phyloP scores from a whole-genome alignment of 1,140 invertebrate genomes.

The Aphidius gifuensis region DNA sequence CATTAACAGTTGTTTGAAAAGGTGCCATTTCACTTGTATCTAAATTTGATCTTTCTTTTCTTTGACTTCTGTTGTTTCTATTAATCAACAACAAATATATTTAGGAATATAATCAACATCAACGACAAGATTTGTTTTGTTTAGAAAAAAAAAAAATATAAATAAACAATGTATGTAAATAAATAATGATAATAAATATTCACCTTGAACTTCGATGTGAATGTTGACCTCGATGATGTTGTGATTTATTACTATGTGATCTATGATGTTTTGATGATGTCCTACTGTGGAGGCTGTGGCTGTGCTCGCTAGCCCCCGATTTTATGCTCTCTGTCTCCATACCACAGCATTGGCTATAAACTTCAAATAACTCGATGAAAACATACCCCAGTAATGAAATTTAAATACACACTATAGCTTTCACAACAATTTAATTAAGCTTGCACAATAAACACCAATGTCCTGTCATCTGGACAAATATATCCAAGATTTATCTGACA shows the following conservation, averaged over 20 bases:
- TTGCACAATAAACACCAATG: too few relatives aligned
- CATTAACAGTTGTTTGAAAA: conserved; percentile 76
- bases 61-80: conserved; percentile 48
- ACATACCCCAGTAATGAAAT: conserved; percentile 30
- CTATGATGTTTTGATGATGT: conserved; percentile 47
- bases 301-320: conserved; percentile 54
- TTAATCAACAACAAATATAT: too few relatives aligned
- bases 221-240: conserved; percentile 48
- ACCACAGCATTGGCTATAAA: conserved; percentile 45
- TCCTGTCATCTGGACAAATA: too few relatives aligned
- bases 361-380: conserved; percentile 38
- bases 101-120: too few relatives aligned
- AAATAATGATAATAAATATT: background rate
- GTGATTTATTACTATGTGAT: conserved; percentile 47
- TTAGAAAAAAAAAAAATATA: conserved; percentile 10
- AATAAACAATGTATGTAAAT: background rate
- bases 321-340: conserved; percentile 56
- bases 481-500: too few relatives aligned
- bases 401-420: too few relatives aligned
- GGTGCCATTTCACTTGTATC: conserved; percentile 63
- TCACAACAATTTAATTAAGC: too few relatives aligned
- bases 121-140: too few relatives aligned
- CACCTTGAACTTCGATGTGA: conserved; percentile 54
- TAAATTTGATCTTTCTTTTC: conserved; percentile 45
- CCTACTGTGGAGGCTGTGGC: conserved; percentile 49